These are phyloP conservation scores for Serranochromis macrocephalus DNA, from an alignment of 2,113 vertebrate species.

Conservation along the genomic window DNA sequence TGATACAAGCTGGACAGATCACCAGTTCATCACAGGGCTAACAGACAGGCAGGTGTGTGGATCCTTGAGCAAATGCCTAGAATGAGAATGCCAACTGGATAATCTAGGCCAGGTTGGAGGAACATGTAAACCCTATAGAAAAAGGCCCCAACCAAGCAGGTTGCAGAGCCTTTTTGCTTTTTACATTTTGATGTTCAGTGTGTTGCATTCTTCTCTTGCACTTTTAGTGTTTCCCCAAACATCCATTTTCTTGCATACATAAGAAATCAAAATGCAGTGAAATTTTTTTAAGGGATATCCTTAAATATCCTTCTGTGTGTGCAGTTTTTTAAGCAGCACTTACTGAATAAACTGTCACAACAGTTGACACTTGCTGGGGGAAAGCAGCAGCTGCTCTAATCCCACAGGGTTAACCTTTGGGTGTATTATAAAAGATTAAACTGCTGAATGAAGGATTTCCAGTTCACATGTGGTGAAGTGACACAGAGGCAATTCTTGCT, in stretches of 20 bases:
- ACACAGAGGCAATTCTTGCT: neutral
- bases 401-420: neutral
- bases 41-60: neutral
- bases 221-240: neutral
- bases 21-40: neutral
- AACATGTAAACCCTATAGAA: fast-evolving
- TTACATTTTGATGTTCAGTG: neutral
- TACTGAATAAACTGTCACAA: neutral
- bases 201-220: neutral
- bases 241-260: neutral
- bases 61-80: neutral
- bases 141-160: neutral
- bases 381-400: neutral
- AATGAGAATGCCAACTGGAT: neutral
- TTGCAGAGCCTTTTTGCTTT: neutral
- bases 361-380: neutral
- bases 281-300: neutral
- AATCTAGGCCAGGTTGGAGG: neutral
- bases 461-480: neutral
- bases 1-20: neutral
- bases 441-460: neutral
- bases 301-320: neutral
- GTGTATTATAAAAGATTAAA: neutral
- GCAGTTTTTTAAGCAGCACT: neutral
- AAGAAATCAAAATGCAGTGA: neutral